Evolutionary conservation across 1,140 invertebrate genomes (phyloP), one percentile per base, ranked within the genome.

Genomic region (Orius insidiosus): DNA sequence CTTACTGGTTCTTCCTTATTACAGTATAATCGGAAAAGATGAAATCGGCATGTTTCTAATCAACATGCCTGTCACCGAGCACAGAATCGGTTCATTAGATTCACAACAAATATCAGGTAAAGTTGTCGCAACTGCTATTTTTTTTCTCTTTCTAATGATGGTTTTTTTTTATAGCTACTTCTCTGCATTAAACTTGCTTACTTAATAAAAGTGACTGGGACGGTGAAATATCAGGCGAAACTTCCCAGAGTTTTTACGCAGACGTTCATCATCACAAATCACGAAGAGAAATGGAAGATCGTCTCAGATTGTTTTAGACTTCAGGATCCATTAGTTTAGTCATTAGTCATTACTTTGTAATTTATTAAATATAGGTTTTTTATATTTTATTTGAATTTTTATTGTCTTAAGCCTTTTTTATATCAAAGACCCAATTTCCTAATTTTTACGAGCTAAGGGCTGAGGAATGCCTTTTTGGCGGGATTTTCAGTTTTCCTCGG

Each of bases 231-330:
- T 53, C 68, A 73, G 36, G 68, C 71, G 0, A 71, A 70, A 56
- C 43, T 55, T 0, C 56, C 60, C 1, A 76, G 75, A 55, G 65
- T 72, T 5, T 88, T 87, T 53, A 74, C 79, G 54, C 83, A 90
- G 61, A 80, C 75, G 8, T 88, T 89, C 55, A 61, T 87, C 1
- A 73, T 90, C 11, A 84, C 82, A 0, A 81, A 79, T 9, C 72
- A 80, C 54, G 79, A 74, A 14, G 80, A 85, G 47, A 85, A 86
- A 59, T 89, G 84, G 85, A 87, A 86, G 66, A 85, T 90, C 49
- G 81, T 82, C 15, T 84, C 75, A 37, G 85, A 89, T 58, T 80
- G 74, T 52, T 86, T 80, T 56, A 68, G 85, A 56, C 66, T 79
- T 53, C 79, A 85, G 69, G 76, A 80, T 55, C 47, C 52, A 34